phyloP scores from a whole-genome alignment of 2,888 invertebrate species.

The Elysia crispata region DNA sequence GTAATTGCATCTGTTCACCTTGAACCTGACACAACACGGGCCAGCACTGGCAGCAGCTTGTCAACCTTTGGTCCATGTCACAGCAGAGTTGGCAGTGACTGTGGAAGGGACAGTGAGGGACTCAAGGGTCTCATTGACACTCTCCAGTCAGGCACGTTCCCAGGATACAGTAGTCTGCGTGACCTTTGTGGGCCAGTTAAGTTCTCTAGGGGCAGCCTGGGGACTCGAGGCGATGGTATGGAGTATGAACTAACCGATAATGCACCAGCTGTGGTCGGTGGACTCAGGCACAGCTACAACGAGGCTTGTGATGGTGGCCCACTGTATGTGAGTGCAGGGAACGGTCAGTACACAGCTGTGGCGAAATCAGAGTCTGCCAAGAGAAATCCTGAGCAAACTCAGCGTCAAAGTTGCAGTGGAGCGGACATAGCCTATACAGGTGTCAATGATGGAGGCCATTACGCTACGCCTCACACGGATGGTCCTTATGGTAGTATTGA shows the following conservation, averaged over 20 bases:
- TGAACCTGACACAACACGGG: slow-evolving; percentile 40
- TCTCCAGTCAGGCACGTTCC: slow-evolving; percentile 31
- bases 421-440: no score
- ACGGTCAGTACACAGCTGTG: neutral
- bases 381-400: no score
- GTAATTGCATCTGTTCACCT: slow-evolving; percentile 50
- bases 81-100: neutral
- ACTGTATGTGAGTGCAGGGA: slow-evolving; percentile 23
- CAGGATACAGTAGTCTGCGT: slow-evolving; percentile 20
- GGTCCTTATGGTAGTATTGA: neutral
- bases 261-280: no score
- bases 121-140: slow-evolving; percentile 46
- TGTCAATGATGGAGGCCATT: no score
- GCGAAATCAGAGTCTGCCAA: no score
- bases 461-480: no score
- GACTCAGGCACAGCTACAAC: neutral
- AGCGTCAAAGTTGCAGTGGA: no score
- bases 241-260: no score
- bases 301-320: neutral
- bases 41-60: slow-evolving; percentile 49
- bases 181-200: neutral
- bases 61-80: slow-evolving; percentile 45
- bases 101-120: no score
- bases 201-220: no score
- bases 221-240: no score